Base-by-base conservation (phyloP, 2,888 invertebrate species). In the Monopis laevigella region DNA sequence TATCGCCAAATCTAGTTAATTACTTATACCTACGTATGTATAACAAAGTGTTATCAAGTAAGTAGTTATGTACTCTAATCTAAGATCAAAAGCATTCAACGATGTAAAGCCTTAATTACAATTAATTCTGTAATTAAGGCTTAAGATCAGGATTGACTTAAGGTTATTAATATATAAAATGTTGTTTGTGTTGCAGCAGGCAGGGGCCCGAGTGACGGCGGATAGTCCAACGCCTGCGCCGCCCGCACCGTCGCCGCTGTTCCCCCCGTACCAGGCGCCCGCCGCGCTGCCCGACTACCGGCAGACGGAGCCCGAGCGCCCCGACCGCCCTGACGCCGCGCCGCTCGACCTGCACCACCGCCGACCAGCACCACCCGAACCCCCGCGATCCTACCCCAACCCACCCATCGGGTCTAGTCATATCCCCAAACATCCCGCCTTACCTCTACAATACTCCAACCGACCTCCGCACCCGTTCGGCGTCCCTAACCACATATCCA, bases 221-320 rank as follows among this genome's bases (percentile, higher is more conserved):
- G 77, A 75, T 55, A 78, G 74, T 46, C 77, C 77, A 10, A 78
- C 78, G 32, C 74, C 78, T 16, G 72, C 75, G 2, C 45, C 40
- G 12, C 45, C 42, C 42, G 45, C 41, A 30, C 75, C 72, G 17
- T 67, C 72, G 40, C 74, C 77, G 35, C 68, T 70, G 39, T 75
- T 72, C 59, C 71, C 72, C 45, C 63, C 71, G 46, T 78, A 81
- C 59, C 82, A 82, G 56, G 72, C 81, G 47, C 74, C 82, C 58
- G 71, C 75, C 46, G 74, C 75, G 46, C 63, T 78, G 50, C 75
- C 77, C 40, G 80, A 78, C 56, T 80, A 74, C 61, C 67, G 77
- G 36, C 80, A 74, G 52, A 75, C 75, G 27, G 80, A 74, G 55
- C 85, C 85, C 59, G 84, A 84, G 55, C 84, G 84, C 62, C 85